Percentiles rank a stretch among this genome's conserved stretches.
These are phyloP conservation scores for Aquatica leii DNA, from an alignment of 2,888 invertebrate species.

Conservation along the genomic window DNA sequence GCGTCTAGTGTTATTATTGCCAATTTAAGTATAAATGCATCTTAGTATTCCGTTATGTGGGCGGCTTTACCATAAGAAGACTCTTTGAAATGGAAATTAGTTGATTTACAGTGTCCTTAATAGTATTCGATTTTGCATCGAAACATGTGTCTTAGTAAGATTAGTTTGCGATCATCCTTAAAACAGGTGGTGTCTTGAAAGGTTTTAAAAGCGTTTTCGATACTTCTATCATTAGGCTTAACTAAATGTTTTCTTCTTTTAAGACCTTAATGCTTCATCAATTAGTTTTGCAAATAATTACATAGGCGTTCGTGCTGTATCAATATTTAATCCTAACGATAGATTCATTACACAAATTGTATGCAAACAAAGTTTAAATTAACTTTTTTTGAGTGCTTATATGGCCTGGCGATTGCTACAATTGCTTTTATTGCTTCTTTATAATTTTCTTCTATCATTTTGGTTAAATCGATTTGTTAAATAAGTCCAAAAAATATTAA, in stretches of 20 bases:
- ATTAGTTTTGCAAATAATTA: constrained; percentile 33
- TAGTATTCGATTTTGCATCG: constrained; percentile 8
- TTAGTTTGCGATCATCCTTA: constrained; percentile 9
- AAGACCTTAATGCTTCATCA: constrained; percentile 31
- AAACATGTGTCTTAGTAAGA: neutral
- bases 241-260: constrained; percentile 18
- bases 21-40: constrained; percentile 17
- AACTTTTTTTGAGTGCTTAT: too few species aligned
- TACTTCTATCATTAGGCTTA: neutral
- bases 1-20: constrained; percentile 20
- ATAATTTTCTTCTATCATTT: too few species aligned
- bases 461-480: too few species aligned
- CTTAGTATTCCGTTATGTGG: constrained; percentile 19
- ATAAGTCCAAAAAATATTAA: too few species aligned
- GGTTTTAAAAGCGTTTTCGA: constrained; percentile 3
- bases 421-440: too few species aligned
- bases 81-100: constrained; percentile 26
- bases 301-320: constrained; percentile 18
- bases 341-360: constrained; percentile 9
- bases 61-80: constrained; percentile 15
- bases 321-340: constrained; percentile 24
- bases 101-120: constrained; percentile 15
- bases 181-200: constrained; percentile 2
- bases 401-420: too few species aligned
- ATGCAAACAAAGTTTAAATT: too few species aligned